Percentiles rank a stretch among this genome's conserved stretches.
These are phyloP conservation scores for Nanorana parkeri DNA, from an alignment of 2,113 vertebrate genomes.

Conservation along the genomic window DNA sequence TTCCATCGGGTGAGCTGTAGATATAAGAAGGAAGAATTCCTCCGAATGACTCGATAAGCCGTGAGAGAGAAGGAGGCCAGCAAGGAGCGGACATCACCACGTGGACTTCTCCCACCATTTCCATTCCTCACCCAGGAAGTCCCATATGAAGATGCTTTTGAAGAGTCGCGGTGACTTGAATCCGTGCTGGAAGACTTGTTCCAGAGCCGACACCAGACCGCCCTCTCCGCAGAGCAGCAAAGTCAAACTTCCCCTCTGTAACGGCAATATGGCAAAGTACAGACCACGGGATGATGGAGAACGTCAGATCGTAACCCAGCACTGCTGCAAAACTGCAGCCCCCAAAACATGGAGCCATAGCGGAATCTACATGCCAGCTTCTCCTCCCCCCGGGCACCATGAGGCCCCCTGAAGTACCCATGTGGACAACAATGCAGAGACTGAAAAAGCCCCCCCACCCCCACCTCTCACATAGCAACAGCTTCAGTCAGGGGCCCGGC, in stretches of 20 bases:
- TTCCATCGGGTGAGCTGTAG: no score
- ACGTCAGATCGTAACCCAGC: neutral
- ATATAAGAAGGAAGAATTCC: no score
- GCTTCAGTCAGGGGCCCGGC: no score
- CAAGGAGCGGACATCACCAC: no score
- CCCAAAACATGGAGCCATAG: no score
- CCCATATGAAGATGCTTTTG: constrained; percentile 99
- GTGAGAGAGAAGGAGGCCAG: no score
- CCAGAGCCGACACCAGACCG: constrained; percentile 93
- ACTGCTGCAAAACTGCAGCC: neutral
- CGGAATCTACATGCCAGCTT: neutral
- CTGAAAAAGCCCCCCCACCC: no score
- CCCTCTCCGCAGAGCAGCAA: constrained; percentile 94
- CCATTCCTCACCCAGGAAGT: constrained; percentile 87
- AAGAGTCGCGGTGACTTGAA: constrained; percentile 97
- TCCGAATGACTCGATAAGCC: no score
- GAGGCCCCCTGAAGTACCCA: no score
- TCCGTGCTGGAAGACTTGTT: constrained; percentile 96
- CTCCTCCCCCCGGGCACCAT: neutral
- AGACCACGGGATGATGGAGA: neutral
- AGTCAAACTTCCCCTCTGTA: constrained; percentile 89
- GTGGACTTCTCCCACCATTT: no score
- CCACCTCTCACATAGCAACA: no score
- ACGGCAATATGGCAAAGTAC: constrained; percentile 53
- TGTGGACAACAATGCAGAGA: no score